Conservation (phyloP, 2,113 vertebrate species). For the Serinus canaria region DNA sequence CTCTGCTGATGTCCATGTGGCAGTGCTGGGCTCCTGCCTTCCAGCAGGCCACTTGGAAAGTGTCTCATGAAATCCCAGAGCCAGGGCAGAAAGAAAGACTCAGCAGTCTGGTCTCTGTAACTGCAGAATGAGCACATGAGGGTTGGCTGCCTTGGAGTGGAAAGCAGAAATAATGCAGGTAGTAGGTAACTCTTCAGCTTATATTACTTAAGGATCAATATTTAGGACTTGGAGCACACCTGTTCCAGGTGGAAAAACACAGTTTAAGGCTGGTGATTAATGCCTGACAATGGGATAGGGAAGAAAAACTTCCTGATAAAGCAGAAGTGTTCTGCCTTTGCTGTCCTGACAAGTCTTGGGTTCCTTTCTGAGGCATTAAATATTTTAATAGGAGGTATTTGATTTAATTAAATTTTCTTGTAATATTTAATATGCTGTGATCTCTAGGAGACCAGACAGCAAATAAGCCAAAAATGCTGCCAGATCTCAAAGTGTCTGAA, state of each 20-base stretch:
- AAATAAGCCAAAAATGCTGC: background rate
- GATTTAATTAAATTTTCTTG: background rate
- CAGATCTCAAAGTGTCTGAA: background rate
- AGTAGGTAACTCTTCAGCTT: background rate
- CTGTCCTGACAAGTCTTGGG: background rate
- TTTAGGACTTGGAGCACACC: background rate
- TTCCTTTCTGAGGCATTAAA: background rate
- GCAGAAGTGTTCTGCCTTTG: background rate
- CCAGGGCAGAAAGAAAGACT: background rate
- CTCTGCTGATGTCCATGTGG: background rate
- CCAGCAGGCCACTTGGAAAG: background rate
- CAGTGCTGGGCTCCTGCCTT: background rate
- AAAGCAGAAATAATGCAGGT: background rate
- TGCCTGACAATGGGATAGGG: accelerated
- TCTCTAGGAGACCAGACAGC: background rate
- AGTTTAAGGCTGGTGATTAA: background rate
- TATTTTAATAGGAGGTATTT: background rate
- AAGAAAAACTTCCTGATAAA: background rate
- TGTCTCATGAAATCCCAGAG: background rate
- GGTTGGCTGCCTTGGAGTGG: background rate
- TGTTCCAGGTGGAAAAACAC: background rate
- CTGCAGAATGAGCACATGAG: background rate
- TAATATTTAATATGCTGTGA: background rate
- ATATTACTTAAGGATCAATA: background rate
- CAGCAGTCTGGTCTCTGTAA: background rate